Evolutionary conservation across 2,113 vertebrate genomes (phyloP), one percentile per base, ranked within the genome.

Genomic region (Casuarius casuarius): DNA sequence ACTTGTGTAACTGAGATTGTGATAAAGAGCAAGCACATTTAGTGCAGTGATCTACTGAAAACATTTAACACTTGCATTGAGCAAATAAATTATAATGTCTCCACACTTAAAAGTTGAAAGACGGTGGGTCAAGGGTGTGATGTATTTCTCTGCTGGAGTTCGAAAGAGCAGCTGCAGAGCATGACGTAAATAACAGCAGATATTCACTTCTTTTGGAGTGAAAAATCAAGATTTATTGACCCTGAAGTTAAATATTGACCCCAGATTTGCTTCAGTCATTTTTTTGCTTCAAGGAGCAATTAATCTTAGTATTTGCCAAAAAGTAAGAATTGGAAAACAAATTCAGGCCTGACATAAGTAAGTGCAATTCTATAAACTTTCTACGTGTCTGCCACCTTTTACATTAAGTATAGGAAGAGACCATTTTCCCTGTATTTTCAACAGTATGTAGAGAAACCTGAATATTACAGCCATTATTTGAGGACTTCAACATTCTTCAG

Each of bases 141-240:
- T 94, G 62, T 90, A 91, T 94, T 92, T 96, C 88, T 93, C 90
- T 94, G 92, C 0, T 94, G 76, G 70, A 92, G 90, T 95, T 96
- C 95, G 87, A 89, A 96, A 95, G 95, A 94, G 83, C 96, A 96
- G 85, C 95, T 95, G 94, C 76, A 72, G 88, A 89, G 42, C 62
- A 66, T 70, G 61, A 44, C 61, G 90, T 93, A 93, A 96, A 96
- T 95, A 96, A 94, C 70, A 90, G 79, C 51, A 38, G 22, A 82
- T 92, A 95, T 4, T 65, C 80, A 89, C 86, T 91, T 93, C n/a
- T 48, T 81, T 52, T 67, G 58, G 83, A 89, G 88, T 81, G 51
- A 89, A 87, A 93, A 94, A 59, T 70, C 52, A 90, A 84, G 92
- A 92, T 68, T 28, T 72, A 65, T 90, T 90, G 92, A 93, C 83